Base-by-base conservation (phyloP, 2,113 vertebrate genomes). In the Pongo abelii region DNA sequence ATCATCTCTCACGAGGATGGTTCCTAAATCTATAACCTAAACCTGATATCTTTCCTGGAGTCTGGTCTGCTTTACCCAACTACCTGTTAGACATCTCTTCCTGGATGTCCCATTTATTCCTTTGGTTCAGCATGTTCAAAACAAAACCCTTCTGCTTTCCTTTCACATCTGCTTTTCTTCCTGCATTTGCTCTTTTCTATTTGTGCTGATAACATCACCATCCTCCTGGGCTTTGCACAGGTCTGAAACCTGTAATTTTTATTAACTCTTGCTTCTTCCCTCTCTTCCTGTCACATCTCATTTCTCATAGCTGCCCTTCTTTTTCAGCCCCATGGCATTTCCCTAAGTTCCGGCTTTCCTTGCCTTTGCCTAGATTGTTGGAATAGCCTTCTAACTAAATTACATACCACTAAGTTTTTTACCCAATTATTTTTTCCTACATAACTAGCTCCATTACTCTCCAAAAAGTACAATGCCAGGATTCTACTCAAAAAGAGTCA, bases 381-480 rank as follows among this genome's bases (percentile, higher is more conserved):
- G 40, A 52, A 2, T 35, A 57, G 6, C 40, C 18, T 81, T 11
- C 48, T 90, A 70, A 81, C 13, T 64, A 12, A 78, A 84, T 67
- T 30, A 40, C 38, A 8, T 46, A 38, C 25, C 14, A 38, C n/a
- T n/a, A 87, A 64, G 61, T 80, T 48, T 84, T 75, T 22, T 46
- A 27, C 38, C 30, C 55, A 50, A 1, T 16, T 55, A 40, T 70
- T n/a, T 59, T 40, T 25, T 61, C 20, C 81, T 81, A 11, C 17
- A 97, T 23, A 5, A n/a, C 69, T 88, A 48, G 7, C 43, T 96
- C 38, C n/a, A 20, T 43, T 94, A n/a, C 93, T 93, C 50, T 91
- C 55, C 32, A 43, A 40, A 77, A 74, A 7, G 0, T 35, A 12
- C 18, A 57, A 1, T 84, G 32, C 43, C 46, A 55, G 6, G 32